Percentiles rank a stretch among this genome's conserved stretches.
Evolutionary conservation across 2,797 vertebrate species (phyloP).

Genomic region (Limosa lapponica): DNA sequence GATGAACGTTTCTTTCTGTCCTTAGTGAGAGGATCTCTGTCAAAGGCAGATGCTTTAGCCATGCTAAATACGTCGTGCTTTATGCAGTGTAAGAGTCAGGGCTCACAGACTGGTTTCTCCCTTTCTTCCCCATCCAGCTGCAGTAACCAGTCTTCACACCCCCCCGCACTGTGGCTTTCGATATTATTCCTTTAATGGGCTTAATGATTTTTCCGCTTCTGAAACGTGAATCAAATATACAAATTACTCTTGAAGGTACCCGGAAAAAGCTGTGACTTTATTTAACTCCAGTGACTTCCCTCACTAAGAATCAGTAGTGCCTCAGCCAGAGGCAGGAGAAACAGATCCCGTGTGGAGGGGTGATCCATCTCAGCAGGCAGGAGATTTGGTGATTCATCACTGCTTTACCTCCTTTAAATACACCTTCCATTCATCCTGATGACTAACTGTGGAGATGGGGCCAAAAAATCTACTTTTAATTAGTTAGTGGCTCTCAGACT

Average conservation of each 20-base stretch:
- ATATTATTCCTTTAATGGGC: neutral
- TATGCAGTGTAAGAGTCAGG: neutral
- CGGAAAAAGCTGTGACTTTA: neutral
- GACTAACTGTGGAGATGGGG: neutral
- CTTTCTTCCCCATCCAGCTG: neutral
- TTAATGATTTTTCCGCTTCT: conserved; percentile 51
- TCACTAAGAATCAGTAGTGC: neutral
- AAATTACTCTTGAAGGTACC: conserved; percentile 17
- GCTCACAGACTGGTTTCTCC: neutral
- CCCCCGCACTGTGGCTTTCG: neutral
- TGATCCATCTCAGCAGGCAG: conserved; percentile 1
- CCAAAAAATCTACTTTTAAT: neutral
- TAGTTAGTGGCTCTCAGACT: neutral
- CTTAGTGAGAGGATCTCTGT: conserved; percentile 52
- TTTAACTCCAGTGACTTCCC: neutral
- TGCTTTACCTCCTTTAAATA: neutral
- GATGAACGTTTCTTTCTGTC: conserved; percentile 55
- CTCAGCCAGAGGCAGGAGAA: neutral
- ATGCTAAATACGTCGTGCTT: conserved; percentile 18
- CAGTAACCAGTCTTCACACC: neutral
- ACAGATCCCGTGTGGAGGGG: neutral
- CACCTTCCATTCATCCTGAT: neutral
- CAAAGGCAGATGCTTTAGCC: conserved; percentile 56
- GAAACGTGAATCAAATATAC: neutral
- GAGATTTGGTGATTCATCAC: conserved; percentile 2